Base-by-base conservation (phyloP, 2,113 vertebrate genomes). In the Prinia subflava region DNA sequence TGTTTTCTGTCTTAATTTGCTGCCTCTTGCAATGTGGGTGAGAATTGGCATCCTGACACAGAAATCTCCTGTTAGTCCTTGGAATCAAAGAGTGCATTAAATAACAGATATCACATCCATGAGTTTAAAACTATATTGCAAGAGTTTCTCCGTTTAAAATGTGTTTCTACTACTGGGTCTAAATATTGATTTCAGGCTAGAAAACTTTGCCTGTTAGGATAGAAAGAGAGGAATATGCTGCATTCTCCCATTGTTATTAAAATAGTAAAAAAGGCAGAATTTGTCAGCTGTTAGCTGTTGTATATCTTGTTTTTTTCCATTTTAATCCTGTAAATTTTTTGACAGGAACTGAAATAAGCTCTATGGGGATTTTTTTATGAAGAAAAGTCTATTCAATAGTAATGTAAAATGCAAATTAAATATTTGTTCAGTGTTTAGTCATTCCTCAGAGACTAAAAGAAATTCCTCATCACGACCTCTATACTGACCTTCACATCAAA, bases 351-450 rank as follows among this genome's bases (percentile, higher is more conserved):
- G 46, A 87, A 94, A 82, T 95, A 87, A 96, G 57, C 44, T 90
- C 71, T 49, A 35, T 41, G 42, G 86, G 69, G 44, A 81, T 24
- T 65, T 93, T 86, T 69, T 67, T 20, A 83, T 81, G 86, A 92
- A 82, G 44, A 67, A 41, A 94, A 92, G 68, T 89, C 83, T 79
- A 87, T 90, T 90, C 80, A 91, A 76, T 42, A 83, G 71, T 60
- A 80, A 94, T 74, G 64, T 82, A 95, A 92, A 92, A 92, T 91
- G 91, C 79, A 96, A 96, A 96, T 96, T 92, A 96, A 95, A 87
- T 90, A 64, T 73, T 93, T 86, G 64, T 22, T 92, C 46, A 67
- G 68, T 68, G 79, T 93, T 90, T 79, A 86, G 75, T 77, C 57
- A 63, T 69, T 81, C 74, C 42, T 41, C 25, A 50, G 90, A 92